Evolutionary conservation across 2,113 vertebrate species (phyloP).

Genomic region (Thryonomys swinderianus): DNA sequence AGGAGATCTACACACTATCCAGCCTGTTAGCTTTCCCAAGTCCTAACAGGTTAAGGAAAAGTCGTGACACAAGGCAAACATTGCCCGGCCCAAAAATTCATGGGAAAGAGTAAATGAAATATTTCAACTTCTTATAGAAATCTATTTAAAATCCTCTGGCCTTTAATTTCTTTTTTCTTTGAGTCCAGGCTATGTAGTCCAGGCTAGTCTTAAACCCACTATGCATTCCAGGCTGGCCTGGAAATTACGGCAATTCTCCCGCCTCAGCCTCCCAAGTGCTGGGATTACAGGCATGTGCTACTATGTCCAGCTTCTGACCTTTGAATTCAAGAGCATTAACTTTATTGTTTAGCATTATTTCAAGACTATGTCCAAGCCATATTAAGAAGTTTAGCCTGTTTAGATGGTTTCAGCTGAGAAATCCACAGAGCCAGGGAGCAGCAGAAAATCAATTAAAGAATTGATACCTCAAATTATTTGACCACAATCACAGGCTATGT

Average conservation of each 20-base stretch:
- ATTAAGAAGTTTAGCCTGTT: not conserved
- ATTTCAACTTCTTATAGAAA: slow-evolving; percentile 6
- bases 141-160: not conserved
- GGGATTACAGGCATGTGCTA: no score
- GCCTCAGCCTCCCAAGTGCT: no score
- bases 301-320: not conserved
- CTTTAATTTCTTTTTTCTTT: no score
- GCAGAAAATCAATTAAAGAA: slow-evolving; percentile 50
- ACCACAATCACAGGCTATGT: not conserved
- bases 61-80: not conserved
- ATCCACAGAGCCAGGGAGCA: not conserved
- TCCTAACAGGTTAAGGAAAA: slow-evolving; percentile 25
- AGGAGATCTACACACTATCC: slow-evolving; percentile 23
- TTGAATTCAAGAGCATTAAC: slow-evolving; percentile 45
- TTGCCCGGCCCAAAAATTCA: not conserved
- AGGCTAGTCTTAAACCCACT: no score
- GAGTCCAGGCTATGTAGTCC: no score
- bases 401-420: slow-evolving; percentile 48
- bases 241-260: no score
- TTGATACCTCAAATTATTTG: slow-evolving; percentile 41
- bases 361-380: slow-evolving; percentile 34
- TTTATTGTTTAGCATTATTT: slow-evolving; percentile 35
- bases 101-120: not conserved
- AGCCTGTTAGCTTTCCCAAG: not conserved
- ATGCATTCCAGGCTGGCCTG: no score